Evolutionary conservation across 2,888 invertebrate species (phyloP), one percentile per base, ranked within the genome.

Genomic region (Yponomeuta malinellus): DNA sequence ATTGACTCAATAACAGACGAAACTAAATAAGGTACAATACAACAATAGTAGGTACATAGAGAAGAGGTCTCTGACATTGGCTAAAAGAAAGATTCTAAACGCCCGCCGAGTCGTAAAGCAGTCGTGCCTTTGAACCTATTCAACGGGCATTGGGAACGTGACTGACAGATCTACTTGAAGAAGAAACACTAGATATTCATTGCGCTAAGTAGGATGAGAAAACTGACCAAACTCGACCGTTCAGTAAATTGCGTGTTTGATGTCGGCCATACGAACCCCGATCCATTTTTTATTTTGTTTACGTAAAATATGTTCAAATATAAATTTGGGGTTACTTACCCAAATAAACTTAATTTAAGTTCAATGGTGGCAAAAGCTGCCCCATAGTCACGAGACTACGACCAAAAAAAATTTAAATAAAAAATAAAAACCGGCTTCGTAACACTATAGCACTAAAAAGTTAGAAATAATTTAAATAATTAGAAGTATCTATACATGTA

Each of bases 131-230:
- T 76, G 73, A 75, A 75, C 75, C 74, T 78, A 78, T 81, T 79
- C 78, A 80, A 75, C 78, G 75, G 76, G 75, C 68, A 74, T 76
- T 72, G 71, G 71, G 77, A 80, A 81, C 81, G 80, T 83, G 82
- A 83, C 77, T 73, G 74, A 75, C 74, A 74, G 74, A 79, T 79
- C 74, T 75, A 72, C 72, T 71, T 74, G 12, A 71, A 70, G 66
- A 68, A 71, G 33, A 31, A 70, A 65, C n/a, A 67, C 67, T 66
- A 23, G 37, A 31, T 52, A 43, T 72, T 67, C 59, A 71, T n/a
- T 68, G 65, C 66, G 52, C 68, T 64, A 70, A 63, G 68, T 70
- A 65, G 65, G 48, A 66, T 67, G 31, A 72, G 71, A 72, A 72
- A 59, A 72, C 43, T 70, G 43, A 48, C 72, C 71, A 71, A 71